A percentile compares a stretch with the other conserved stretches of the same genome.
Evolutionary conservation across 2,888 invertebrate genomes (phyloP).

Genomic region (Lymantria monacha): DNA sequence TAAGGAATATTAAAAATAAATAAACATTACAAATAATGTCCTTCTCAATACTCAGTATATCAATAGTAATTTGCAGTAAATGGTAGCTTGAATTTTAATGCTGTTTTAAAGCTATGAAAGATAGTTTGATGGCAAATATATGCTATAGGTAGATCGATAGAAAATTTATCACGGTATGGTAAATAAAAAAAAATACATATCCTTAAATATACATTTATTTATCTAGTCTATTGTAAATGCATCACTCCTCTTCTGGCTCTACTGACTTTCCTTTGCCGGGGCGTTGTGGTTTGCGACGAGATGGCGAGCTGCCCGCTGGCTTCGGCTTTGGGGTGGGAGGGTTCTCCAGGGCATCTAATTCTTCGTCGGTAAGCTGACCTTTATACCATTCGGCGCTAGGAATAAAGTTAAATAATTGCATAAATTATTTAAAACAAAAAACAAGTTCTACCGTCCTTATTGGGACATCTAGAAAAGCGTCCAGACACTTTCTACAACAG

Average conservation of each 20-base stretch:
- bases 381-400: constrained; percentile 95
- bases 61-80: too few species aligned
- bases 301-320: constrained; percentile 64
- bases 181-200: constrained; percentile 1
- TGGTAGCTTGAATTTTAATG: too few species aligned
- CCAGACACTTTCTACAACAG: too few species aligned
- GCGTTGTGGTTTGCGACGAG: constrained; percentile 73
- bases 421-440: too few species aligned
- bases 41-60: too few species aligned
- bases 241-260: constrained; percentile 45
- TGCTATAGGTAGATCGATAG: background rate
- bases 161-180: background rate
- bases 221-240: constrained; percentile 48
- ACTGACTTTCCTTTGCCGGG: constrained; percentile 60
- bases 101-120: too few species aligned
- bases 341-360: constrained; percentile 90
- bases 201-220: constrained; percentile 51
- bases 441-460: too few species aligned
- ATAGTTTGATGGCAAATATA: too few species aligned
- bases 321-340: constrained; percentile 86
- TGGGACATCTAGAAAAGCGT: too few species aligned
- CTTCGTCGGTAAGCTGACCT: constrained; percentile 89
- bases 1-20: too few species aligned
- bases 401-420: constrained; percentile 3
- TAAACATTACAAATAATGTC: too few species aligned